Evolutionary conservation across 1,140 invertebrate genomes (phyloP).

Genomic region (Magallana ariakensis): DNA sequence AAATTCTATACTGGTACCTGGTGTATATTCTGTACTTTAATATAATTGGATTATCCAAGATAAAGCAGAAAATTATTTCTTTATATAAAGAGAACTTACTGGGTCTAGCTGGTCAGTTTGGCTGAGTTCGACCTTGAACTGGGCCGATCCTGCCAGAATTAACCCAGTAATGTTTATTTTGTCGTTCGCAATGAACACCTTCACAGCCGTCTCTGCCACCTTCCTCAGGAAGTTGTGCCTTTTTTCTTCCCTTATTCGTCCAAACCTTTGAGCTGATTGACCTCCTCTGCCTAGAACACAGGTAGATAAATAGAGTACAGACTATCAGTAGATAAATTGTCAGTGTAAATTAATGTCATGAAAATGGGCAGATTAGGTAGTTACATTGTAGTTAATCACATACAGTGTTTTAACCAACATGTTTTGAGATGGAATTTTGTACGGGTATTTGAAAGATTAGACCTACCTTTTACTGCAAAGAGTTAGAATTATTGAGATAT

Average conservation of each 20-base stretch:
- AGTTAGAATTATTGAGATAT: no score
- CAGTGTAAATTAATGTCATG: background rate
- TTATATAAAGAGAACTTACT: constrained; percentile 5
- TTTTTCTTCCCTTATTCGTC: constrained; percentile 35
- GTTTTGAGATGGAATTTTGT: no score
- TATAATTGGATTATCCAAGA: no score
- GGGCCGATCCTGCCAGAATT: constrained; percentile 31
- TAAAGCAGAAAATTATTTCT: background rate
- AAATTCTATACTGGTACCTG: no score
- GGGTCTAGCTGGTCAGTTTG: constrained; percentile 18
- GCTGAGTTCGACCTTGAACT: constrained; percentile 22
- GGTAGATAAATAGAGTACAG: background rate
- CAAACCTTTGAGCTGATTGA: constrained; percentile 32
- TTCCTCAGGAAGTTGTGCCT: constrained; percentile 30
- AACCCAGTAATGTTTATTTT: background rate
- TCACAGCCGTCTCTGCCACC: constrained; percentile 14
- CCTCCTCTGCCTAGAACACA: constrained; percentile 16
- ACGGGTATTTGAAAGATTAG: no score
- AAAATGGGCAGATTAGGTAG: no score
- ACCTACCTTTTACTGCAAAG: no score
- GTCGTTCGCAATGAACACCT: constrained; percentile 38
- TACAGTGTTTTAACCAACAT: no score
- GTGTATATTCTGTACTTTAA: no score
- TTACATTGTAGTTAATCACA: no score
- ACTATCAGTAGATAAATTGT: background rate